These are phyloP conservation scores for Noctilio leporinus DNA, from an alignment of 2,113 vertebrate genomes.

Conservation along the genomic window DNA sequence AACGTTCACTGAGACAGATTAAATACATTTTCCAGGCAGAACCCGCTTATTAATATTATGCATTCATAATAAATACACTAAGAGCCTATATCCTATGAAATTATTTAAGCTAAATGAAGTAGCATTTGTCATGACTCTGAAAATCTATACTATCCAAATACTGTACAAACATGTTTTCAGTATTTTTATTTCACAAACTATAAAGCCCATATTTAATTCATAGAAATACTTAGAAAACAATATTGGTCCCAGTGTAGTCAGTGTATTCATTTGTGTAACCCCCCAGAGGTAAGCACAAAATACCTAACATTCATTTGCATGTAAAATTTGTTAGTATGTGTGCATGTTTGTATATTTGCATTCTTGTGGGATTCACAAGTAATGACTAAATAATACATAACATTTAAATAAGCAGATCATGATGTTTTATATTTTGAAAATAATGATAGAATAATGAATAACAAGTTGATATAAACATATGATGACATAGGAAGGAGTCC, in stretches of 20 bases:
- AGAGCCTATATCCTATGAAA: not conserved
- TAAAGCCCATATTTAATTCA: not conserved
- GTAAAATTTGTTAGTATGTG: not conserved
- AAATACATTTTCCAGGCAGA: constrained; percentile 24
- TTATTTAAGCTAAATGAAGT: constrained; percentile 29
- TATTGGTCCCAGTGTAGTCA: not conserved
- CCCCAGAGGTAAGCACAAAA: not conserved
- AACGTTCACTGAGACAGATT: constrained; percentile 15
- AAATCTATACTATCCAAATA: not conserved
- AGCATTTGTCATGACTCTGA: not conserved
- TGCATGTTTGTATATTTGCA: not conserved
- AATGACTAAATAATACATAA: not conserved
- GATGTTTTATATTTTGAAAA: not conserved
- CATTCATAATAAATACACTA: constrained; percentile 6
- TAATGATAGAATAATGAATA: not conserved
- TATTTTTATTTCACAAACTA: not conserved
- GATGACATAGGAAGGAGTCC: not conserved
- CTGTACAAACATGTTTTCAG: not conserved
- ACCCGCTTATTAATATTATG: not conserved
- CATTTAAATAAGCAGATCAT: not conserved
- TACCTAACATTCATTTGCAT: not conserved
- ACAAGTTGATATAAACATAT: not conserved
- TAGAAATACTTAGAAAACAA: not conserved
- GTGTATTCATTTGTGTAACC: not conserved
- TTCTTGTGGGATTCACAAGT: not conserved